Percentiles rank a stretch among this genome's conserved stretches.
Evolutionary conservation across 1,140 invertebrate species (phyloP).

Genomic region (Helicoverpa zea): DNA sequence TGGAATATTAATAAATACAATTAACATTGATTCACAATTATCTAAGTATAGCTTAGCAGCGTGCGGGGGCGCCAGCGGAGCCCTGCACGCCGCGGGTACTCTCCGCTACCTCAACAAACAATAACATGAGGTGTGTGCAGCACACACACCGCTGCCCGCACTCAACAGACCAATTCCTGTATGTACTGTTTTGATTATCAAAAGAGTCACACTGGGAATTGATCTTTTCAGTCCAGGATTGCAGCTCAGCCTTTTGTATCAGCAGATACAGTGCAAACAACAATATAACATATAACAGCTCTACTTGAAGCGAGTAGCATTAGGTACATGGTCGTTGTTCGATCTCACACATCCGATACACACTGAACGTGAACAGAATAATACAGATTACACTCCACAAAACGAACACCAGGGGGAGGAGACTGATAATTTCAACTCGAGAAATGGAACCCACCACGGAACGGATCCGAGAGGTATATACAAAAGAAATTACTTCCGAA

Average conservation of each 20-base stretch:
- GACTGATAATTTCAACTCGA: constrained; percentile 75
- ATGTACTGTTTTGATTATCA: constrained; percentile 50
- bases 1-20: constrained; percentile 80
- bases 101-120: constrained; percentile 79
- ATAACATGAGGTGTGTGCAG: constrained; percentile 73
- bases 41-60: constrained; percentile 57
- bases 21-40: constrained; percentile 78
- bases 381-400: constrained; percentile 75
- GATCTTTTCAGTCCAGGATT: constrained; percentile 49
- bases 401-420: constrained; percentile 69
- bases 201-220: constrained; percentile 49
- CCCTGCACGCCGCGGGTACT: constrained; percentile 29
- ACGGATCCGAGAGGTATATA: constrained; percentile 77
- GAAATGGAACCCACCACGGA: constrained; percentile 65
- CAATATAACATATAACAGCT: constrained; percentile 79
- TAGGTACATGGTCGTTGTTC: constrained; percentile 72
- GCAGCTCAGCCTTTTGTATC: constrained; percentile 62
- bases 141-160: constrained; percentile 56
- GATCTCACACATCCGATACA: constrained; percentile 74
- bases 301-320: constrained; percentile 81
- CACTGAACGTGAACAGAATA: constrained; percentile 69
- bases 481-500: constrained; percentile 84
- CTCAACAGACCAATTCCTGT: constrained; percentile 46
- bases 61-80: constrained; percentile 30
- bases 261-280: constrained; percentile 70